phyloP scores from a whole-genome alignment of 1,140 invertebrate genomes.

The Bombus turneri region DNA sequence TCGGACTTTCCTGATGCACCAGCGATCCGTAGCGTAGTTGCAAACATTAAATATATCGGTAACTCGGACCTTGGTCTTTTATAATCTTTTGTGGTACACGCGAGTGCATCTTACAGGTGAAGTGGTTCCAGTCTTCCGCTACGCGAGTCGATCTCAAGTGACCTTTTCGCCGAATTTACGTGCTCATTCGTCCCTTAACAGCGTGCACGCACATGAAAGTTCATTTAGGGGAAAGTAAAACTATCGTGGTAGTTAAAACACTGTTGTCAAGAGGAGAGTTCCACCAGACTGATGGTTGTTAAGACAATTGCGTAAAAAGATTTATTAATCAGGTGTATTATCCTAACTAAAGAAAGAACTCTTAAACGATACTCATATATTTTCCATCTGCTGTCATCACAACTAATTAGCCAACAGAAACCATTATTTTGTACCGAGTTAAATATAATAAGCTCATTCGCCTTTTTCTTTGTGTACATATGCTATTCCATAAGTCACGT shows the following conservation, averaged over 20 bases:
- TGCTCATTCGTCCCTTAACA: too few relatives aligned
- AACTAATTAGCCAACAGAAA: too few relatives aligned
- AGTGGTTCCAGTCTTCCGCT: background rate
- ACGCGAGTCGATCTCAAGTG: background rate
- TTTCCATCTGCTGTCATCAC: too few relatives aligned
- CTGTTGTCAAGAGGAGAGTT: background rate
- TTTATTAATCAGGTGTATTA: background rate
- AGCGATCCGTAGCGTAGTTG: background rate
- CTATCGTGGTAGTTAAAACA: background rate
- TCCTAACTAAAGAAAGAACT: too few relatives aligned
- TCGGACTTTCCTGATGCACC: background rate
- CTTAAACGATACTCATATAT: too few relatives aligned
- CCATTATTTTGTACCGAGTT: too few relatives aligned
- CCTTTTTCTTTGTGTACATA: too few relatives aligned
- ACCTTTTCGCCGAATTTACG: background rate
- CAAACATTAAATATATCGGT: background rate
- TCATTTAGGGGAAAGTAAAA: background rate
- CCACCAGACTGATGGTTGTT: background rate
- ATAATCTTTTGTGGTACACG: background rate
- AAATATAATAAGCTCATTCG: too few relatives aligned
- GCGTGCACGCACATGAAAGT: background rate
- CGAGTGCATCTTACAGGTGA: slow-evolving; percentile 12
- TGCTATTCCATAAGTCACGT: too few relatives aligned
- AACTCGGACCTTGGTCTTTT: background rate
- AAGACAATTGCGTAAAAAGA: background rate